Percentiles rank a stretch among this genome's conserved stretches.
phyloP scores from a whole-genome alignment of 2,797 vertebrate genomes.

The Basileuterus tristriatus region DNA sequence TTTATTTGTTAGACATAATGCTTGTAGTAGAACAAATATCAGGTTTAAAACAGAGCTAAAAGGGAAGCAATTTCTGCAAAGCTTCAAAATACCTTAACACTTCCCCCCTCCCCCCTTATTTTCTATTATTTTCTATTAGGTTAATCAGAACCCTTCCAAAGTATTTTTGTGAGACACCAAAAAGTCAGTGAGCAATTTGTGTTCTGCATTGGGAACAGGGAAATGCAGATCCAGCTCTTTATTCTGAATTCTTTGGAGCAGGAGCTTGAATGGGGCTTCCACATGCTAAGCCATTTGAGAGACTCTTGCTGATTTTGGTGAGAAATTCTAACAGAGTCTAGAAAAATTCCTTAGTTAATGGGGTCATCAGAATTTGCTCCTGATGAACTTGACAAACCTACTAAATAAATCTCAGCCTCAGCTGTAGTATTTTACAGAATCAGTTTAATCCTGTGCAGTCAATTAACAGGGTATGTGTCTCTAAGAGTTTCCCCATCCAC shows the following conservation, averaged over 20 bases:
- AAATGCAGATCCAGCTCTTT: background rate
- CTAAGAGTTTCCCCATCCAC: background rate
- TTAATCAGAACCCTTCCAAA: background rate
- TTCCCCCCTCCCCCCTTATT: fast-evolving
- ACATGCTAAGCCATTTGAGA: fast-evolving
- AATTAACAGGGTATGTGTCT: fast-evolving
- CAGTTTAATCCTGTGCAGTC: background rate
- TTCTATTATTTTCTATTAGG: background rate
- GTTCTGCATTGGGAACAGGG: background rate
- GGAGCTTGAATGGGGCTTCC: background rate
- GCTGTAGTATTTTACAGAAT: background rate
- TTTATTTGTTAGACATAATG: background rate
- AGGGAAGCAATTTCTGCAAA: background rate
- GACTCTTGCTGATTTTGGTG: background rate
- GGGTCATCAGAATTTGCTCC: background rate
- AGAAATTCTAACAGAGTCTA: background rate
- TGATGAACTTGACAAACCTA: background rate
- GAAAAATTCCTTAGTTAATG: background rate
- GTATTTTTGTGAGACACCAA: background rate
- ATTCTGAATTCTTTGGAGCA: background rate
- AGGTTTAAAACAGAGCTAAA: background rate
- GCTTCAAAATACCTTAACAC: background rate
- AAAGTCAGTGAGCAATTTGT: background rate
- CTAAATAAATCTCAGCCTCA: background rate
- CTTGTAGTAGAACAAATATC: background rate